Conservation (phyloP, 2,113 vertebrate genomes). For the Oophaga pumilio region DNA sequence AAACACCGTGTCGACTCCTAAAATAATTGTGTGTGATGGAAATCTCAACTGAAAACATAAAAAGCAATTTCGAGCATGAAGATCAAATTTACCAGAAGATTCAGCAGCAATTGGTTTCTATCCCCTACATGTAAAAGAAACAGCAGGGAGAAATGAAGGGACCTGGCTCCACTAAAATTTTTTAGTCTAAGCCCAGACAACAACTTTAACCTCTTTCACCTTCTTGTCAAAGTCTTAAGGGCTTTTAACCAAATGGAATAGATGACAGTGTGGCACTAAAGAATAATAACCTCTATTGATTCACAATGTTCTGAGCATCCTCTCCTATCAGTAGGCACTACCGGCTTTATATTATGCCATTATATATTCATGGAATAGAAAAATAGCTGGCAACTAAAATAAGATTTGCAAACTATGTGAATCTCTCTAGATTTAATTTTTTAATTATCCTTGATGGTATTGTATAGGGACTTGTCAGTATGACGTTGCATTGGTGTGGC, state of each 20-base stretch:
- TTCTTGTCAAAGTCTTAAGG: constrained; percentile 40
- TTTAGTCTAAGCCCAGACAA: neutral
- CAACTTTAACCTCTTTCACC: constrained; percentile 35
- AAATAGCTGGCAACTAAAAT: neutral
- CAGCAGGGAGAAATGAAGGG: neutral
- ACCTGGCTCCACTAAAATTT: neutral
- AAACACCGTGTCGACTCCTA: constrained; percentile 12
- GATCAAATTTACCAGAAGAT: constrained; percentile 45
- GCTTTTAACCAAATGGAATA: constrained; percentile 20
- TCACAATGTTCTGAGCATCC: neutral
- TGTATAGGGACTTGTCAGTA: no score
- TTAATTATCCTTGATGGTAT: neutral
- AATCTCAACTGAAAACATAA: constrained; percentile 47
- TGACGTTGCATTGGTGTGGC: no score
- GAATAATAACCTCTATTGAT: constrained; percentile 21
- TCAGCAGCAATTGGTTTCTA: constrained; percentile 26
- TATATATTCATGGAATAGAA: constrained; percentile 4
- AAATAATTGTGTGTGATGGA: constrained; percentile 45
- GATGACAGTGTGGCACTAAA: constrained; percentile 19
- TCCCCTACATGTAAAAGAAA: constrained; percentile 38
- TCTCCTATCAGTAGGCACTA: neutral
- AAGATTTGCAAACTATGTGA: neutral
- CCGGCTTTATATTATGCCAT: neutral
- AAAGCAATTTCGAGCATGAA: constrained; percentile 51
- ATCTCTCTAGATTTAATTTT: neutral